These are phyloP conservation scores for Acropora tenuis DNA, from an alignment of 64 coral and sea anemone species.

Conservation along the genomic window DNA sequence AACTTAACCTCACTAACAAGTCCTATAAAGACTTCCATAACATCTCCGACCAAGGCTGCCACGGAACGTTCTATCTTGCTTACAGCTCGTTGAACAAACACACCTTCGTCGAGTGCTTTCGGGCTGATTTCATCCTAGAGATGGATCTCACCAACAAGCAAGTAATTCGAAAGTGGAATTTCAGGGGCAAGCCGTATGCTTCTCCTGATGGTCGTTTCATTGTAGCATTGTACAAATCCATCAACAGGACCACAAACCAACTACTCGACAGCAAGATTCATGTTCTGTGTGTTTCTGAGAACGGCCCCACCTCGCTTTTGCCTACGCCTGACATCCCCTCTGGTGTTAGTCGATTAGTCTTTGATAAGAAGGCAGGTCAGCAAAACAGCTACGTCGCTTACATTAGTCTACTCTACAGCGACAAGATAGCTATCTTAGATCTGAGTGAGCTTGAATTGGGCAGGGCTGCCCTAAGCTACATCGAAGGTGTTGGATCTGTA, in stretches of 20 bases:
- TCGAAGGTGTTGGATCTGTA: slow-evolving; percentile 16
- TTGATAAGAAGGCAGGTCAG: neutral
- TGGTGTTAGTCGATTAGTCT: slow-evolving; percentile 32
- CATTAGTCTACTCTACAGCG: slow-evolving; percentile 34
- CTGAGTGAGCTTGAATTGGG: neutral
- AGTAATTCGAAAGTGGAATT: neutral
- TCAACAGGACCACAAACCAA: slow-evolving; percentile 5
- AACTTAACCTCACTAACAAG: slow-evolving; percentile 21
- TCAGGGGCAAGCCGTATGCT: slow-evolving; percentile 7
- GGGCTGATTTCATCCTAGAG: neutral
- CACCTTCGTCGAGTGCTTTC: slow-evolving; percentile 1
- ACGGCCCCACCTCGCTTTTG: neutral
- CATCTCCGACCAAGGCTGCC: slow-evolving; percentile 18
- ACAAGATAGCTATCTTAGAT: slow-evolving; percentile 58
- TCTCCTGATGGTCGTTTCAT: slow-evolving; percentile 39
- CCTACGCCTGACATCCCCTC: slow-evolving; percentile 22
- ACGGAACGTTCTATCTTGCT: slow-evolving; percentile 39
- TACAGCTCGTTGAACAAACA: slow-evolving; percentile 43
- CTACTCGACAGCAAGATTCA: slow-evolving; percentile 18
- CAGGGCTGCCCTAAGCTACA: slow-evolving; percentile 13
- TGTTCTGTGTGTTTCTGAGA: neutral
- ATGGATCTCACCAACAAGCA: neutral
- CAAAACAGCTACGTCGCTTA: neutral
- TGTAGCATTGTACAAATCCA: slow-evolving; percentile 22
- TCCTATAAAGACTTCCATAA: slow-evolving; percentile 36